Base-by-base conservation (phyloP, 1,140 invertebrate genomes). In the Xylocopa sonorina region DNA sequence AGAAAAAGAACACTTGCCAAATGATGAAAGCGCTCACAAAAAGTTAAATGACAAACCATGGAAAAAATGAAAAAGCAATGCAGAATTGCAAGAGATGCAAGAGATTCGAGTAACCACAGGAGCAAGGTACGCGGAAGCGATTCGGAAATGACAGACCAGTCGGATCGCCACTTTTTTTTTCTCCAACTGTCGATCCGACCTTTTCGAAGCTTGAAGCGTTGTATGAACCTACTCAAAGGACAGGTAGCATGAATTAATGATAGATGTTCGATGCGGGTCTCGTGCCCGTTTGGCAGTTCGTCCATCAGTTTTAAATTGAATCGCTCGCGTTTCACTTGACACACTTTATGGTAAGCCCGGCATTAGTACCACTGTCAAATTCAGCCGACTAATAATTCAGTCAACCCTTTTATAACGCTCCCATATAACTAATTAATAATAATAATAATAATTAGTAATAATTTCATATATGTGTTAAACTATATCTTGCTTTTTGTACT, bases 261-360 rank as follows among this genome's bases (percentile, higher is more conserved):
- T 0, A n/a, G 21, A 21, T 10, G 7, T 50, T 21, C 16, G 38
- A 34, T 12, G 18, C 32, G 21, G 4, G 46, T n/a, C 29, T 67
- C 46, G 64, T 50, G 12, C 21, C 34, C 46, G 73, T 55, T 55
- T 24, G 14, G 27, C 55, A 55, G 16, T 67, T n/a, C 38, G 27
- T 46, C 29, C 29, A 21, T 21, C 16, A 43, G 18, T 53, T 46
- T 46, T 46, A n/a, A 67, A 34, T 46, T 43, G 32, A 53, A 76
- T 34, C 34, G 51, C 66, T 67, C 48, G 62, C 73, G 62, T 76
- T 76, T 76, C 50, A 57, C 73, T 76, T 57, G 62, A 67, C 62
- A 67, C 21, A 76, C 73, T 76, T 76, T 32, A 10, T 27, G 14
- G 21, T 21, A 16, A 46, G 21, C 9, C 18, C 38, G n/a, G 50